Conservation (phyloP, 2,113 vertebrate genomes). For the Hippocampus guttulatus region DNA sequence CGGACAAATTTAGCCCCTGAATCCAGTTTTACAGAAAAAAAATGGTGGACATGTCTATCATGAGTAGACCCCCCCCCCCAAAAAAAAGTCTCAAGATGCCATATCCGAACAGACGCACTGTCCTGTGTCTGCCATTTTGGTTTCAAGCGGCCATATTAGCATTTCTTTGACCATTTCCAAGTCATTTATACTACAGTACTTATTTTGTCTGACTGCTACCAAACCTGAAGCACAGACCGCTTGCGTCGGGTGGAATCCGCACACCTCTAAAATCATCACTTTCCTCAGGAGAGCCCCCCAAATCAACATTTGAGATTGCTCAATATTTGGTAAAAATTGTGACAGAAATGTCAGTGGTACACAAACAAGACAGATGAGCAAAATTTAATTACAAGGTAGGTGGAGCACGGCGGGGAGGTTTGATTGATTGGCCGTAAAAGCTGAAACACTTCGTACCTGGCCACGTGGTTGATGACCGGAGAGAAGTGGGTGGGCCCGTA, state of each 20-base stretch:
- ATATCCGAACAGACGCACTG: too few species aligned
- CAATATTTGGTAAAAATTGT: too few species aligned
- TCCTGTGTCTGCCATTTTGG: too few species aligned
- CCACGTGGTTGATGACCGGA: slow-evolving; percentile 96
- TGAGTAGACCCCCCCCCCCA: not conserved
- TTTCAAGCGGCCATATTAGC: too few species aligned
- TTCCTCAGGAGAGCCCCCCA: too few species aligned
- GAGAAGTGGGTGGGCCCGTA: slow-evolving; percentile 96
- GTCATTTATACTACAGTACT: not conserved
- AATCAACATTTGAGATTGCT: not conserved
- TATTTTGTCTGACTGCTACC: not conserved
- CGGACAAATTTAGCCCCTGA: not conserved
- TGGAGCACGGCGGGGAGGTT: not conserved
- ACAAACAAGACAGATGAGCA: not conserved
- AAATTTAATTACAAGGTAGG: not conserved
- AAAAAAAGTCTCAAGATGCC: not conserved
- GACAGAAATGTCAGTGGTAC: too few species aligned
- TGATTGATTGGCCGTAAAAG: not conserved
- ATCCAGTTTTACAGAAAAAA: not conserved
- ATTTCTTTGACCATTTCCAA: not conserved
- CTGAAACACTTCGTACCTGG: slow-evolving; percentile 72
- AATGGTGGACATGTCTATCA: not conserved
- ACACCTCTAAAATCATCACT: too few species aligned
- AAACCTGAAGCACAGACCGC: not conserved
- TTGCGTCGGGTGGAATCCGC: too few species aligned